Conservation (phyloP, 2,113 vertebrate species). For the Microcebus jonahi region DNA sequence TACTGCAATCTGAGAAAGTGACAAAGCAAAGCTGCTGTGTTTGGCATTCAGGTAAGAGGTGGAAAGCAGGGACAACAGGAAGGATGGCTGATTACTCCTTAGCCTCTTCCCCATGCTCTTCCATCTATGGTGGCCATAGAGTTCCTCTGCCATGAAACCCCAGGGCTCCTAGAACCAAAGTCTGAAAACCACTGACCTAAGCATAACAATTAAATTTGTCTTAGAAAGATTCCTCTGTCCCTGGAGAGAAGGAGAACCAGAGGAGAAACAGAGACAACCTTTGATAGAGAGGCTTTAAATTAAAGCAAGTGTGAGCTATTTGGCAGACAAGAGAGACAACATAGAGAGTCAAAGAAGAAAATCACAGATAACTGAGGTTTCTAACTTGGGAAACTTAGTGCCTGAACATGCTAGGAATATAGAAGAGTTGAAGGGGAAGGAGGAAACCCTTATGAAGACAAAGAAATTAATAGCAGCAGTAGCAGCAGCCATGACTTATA, state of each 20-base stretch:
- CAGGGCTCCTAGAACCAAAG: not conserved
- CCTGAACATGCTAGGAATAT: not conserved
- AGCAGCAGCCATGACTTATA: not conserved
- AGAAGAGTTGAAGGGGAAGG: not conserved
- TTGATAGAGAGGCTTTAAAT: not conserved
- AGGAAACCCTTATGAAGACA: not conserved
- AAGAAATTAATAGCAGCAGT: not conserved
- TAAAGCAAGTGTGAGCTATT: not conserved
- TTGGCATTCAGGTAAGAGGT: too few relatives aligned
- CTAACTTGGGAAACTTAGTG: not conserved
- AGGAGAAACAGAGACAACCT: not conserved
- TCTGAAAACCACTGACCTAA: not conserved
- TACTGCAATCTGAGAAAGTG: not conserved
- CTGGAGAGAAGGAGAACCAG: not conserved
- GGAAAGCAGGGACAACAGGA: not conserved
- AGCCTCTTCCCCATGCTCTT: not conserved
- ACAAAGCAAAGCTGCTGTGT: not conserved
- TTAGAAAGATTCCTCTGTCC: not conserved
- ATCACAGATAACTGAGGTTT: not conserved
- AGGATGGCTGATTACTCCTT: not conserved
- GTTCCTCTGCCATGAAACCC: not conserved
- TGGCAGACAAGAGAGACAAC: not conserved
- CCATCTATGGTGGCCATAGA: not conserved
- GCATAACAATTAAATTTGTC: not conserved
- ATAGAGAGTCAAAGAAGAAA: not conserved